A percentile compares a stretch with the other conserved stretches of the same genome.
Conservation (phyloP, 1,140 invertebrate genomes). For the Ericerus pela region DNA sequence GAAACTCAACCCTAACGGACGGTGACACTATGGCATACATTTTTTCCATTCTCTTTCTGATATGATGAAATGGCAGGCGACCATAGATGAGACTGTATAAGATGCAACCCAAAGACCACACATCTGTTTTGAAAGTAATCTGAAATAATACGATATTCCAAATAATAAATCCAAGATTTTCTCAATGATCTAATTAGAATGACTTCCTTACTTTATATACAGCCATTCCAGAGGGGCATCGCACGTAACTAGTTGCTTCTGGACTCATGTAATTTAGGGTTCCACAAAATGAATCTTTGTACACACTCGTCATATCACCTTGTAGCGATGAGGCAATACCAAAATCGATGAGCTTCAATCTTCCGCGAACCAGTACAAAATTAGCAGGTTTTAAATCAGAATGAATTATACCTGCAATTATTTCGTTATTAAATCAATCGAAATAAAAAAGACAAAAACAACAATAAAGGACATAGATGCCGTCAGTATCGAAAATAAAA, state of each 20-base stretch:
- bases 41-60: slow-evolving; percentile 57
- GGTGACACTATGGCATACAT: slow-evolving; percentile 68
- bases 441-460: no score
- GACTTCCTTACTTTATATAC: slow-evolving; percentile 8
- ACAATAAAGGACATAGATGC: background rate
- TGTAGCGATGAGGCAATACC: slow-evolving; percentile 87
- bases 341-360: slow-evolving; percentile 93
- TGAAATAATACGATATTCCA: slow-evolving; percentile 32
- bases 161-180: background rate
- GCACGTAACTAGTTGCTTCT: slow-evolving; percentile 58
- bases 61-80: slow-evolving; percentile 76
- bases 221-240: slow-evolving; percentile 1
- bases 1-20: slow-evolving; percentile 58
- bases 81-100: slow-evolving; percentile 86
- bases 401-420: slow-evolving; percentile 70
- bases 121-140: slow-evolving; percentile 85
- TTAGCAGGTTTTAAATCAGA: slow-evolving; percentile 95
- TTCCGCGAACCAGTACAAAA: slow-evolving; percentile 74
- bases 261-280: slow-evolving; percentile 95
- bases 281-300: slow-evolving; percentile 64
- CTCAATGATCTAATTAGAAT: background rate
- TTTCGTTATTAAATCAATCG: no score
- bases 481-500: background rate
- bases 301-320: slow-evolving; percentile 75
- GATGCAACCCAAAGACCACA: slow-evolving; percentile 96